Evolutionary conservation across 2,888 invertebrate genomes (phyloP).

Genomic region (Chalcosyrphus nemorum): DNA sequence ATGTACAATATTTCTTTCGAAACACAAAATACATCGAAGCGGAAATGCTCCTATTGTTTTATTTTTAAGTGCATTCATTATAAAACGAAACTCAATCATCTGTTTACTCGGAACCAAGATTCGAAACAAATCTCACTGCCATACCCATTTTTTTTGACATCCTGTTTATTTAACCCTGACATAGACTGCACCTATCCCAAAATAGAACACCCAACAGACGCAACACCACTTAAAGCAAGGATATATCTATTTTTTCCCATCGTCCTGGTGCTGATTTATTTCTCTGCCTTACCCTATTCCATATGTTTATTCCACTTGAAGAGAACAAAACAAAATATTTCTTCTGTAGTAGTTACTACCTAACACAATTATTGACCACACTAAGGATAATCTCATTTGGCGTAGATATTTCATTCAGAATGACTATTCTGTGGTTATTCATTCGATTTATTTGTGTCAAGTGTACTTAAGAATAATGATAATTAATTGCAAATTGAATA

Average conservation of each 20-base stretch:
- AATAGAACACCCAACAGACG: slow-evolving; percentile 26
- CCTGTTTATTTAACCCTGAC: slow-evolving; percentile 35
- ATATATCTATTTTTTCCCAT: not conserved
- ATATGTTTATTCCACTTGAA: not conserved
- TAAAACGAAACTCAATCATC: no score
- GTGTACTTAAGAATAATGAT: not conserved
- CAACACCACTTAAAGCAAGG: not conserved
- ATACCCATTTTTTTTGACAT: slow-evolving; percentile 13
- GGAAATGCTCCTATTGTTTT: no score
- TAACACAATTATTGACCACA: not conserved
- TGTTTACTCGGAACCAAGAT: not conserved
- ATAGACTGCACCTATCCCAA: slow-evolving; percentile 2
- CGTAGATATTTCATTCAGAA: not conserved
- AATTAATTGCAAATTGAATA: not conserved
- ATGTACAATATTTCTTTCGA: no score
- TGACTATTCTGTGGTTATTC: not conserved
- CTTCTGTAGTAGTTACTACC: not conserved
- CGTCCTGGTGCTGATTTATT: not conserved
- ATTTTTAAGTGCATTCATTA: no score
- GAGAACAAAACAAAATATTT: not conserved
- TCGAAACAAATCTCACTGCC: not conserved
- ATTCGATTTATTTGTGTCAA: not conserved
- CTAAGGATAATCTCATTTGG: slow-evolving; percentile 11
- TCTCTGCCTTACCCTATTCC: not conserved
- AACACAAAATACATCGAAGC: no score